These are phyloP conservation scores for Hesperophylax magnus DNA, from an alignment of 1,140 invertebrate species.

Conservation along the genomic window DNA sequence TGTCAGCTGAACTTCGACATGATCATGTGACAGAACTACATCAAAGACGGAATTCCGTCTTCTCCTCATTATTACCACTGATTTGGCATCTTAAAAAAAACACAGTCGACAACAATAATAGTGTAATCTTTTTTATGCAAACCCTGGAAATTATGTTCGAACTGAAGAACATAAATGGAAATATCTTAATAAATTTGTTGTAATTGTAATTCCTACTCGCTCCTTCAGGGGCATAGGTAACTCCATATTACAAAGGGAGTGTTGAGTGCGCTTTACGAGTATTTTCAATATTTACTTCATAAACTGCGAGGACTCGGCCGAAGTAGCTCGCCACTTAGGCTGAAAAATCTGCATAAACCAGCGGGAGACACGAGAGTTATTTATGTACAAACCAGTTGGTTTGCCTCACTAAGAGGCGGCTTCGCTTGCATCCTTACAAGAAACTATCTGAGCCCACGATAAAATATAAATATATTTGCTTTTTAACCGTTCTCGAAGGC, in stretches of 20 bases:
- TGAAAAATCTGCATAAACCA: conserved; percentile 32
- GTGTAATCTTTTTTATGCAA: too few species aligned
- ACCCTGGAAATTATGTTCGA: too few species aligned
- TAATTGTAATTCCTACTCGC: too few species aligned
- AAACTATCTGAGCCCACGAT: not conserved
- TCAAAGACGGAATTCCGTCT: too few species aligned
- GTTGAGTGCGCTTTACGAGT: conserved; percentile 11
- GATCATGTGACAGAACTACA: too few species aligned
- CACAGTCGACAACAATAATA: too few species aligned
- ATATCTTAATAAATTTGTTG: too few species aligned
- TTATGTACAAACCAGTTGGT: conserved; percentile 37
- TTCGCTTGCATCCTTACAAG: not conserved
- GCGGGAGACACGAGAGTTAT: conserved; percentile 34
- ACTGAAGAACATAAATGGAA: too few species aligned
- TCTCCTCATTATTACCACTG: too few species aligned
- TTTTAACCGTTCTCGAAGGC: not conserved
- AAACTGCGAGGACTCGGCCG: not conserved
- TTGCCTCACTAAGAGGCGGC: not conserved
- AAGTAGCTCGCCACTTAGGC: conserved; percentile 16
- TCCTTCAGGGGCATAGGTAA: too few species aligned
- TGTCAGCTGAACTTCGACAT: too few species aligned
- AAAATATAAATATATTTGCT: not conserved
- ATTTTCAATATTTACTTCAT: conserved; percentile 21
- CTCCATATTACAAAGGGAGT: not conserved
- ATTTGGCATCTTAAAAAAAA: too few species aligned